phyloP scores from a whole-genome alignment of 2,113 vertebrate genomes.

The Aptenodytes patagonicus region DNA sequence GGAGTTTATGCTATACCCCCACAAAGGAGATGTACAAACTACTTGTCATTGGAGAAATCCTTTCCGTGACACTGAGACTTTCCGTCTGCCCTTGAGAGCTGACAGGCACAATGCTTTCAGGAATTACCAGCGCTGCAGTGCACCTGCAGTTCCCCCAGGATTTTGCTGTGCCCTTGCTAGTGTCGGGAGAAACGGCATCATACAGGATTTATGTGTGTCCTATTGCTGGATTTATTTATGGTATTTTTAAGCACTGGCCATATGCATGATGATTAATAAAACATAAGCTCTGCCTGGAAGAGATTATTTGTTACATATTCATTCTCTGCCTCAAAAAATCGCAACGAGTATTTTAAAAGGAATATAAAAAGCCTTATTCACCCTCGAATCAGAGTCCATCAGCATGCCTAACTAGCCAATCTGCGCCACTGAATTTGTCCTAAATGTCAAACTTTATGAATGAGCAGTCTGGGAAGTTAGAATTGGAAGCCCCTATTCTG shows the following conservation, averaged over 20 bases:
- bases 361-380: neutral
- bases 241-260: neutral
- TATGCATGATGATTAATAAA: neutral
- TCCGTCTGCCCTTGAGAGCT: conserved; percentile 39
- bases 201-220: neutral
- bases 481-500: neutral
- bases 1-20: conserved; percentile 41
- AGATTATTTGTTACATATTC: neutral
- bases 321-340: neutral
- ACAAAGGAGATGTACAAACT: conserved; percentile 43
- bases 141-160: conserved; percentile 36
- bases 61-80: conserved; percentile 25
- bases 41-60: conserved; percentile 44
- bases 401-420: neutral
- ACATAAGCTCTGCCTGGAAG: neutral
- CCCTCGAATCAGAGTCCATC: neutral
- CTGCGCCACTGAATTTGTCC: neutral
- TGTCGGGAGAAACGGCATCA: neutral
- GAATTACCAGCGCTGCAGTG: conserved; percentile 16
- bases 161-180: neutral
- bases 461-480: neutral
- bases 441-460: neutral
- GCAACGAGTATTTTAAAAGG: neutral
- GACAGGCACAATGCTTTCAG: neutral
- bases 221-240: neutral